phyloP scores from a whole-genome alignment of 2,797 vertebrate species.

The Monodelphis domestica region DNA sequence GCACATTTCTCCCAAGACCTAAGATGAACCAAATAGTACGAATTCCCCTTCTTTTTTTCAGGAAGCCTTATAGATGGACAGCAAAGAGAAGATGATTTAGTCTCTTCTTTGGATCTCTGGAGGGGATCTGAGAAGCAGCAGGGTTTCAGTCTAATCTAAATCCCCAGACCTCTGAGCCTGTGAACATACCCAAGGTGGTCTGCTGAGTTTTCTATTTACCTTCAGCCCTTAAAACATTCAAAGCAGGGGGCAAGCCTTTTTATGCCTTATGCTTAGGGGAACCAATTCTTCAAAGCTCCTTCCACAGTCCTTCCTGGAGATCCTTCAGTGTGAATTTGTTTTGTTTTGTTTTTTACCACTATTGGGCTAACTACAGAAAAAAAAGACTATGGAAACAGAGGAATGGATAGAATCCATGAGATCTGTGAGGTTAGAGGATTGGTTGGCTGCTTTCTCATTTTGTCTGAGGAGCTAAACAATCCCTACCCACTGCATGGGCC shows the following conservation, averaged over 20 bases:
- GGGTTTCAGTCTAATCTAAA: background rate
- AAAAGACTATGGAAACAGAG: background rate
- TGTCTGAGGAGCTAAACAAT: background rate
- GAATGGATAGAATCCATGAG: background rate
- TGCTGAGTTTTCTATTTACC: constrained; percentile 3
- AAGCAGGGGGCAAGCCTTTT: background rate
- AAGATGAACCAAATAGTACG: background rate
- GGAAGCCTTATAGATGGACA: background rate
- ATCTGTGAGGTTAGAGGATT: background rate
- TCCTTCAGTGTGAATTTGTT: too few relatives aligned
- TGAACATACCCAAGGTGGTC: background rate
- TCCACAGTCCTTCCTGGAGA: background rate
- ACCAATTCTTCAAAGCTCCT: background rate
- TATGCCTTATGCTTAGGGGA: background rate
- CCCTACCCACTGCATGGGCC: background rate
- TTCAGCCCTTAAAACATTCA: background rate
- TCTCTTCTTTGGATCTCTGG: background rate
- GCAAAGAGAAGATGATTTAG: background rate
- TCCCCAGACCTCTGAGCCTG: background rate
- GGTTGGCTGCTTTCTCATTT: background rate
- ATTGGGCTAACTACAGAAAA: background rate
- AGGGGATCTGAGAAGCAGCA: background rate
- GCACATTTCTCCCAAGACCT: background rate
- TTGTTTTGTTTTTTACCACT: too few relatives aligned
- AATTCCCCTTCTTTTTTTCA: background rate